Percentiles rank a stretch among this genome's conserved stretches.
phyloP scores from a whole-genome alignment of 1,140 invertebrate species.

The Formica exsecta region DNA sequence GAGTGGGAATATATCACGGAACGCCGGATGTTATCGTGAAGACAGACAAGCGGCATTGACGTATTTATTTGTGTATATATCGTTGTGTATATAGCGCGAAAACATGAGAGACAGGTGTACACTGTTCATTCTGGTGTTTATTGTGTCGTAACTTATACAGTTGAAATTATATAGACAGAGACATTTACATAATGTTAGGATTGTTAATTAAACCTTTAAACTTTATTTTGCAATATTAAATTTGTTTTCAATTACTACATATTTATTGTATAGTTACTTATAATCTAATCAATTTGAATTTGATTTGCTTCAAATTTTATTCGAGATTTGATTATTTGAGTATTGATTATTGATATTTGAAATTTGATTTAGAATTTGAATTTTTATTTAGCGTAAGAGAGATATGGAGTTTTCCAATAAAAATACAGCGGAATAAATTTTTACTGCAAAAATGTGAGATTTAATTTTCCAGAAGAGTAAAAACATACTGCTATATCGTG shows the following conservation, averaged over 20 bases:
- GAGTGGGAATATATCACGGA: conserved; percentile 33
- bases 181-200: neutral
- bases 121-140: neutral
- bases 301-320: neutral
- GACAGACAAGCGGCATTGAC: neutral
- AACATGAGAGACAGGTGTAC: neutral
- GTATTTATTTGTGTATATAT: conserved; percentile 11
- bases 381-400: neutral
- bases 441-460: neutral
- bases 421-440: neutral
- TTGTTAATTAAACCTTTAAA: neutral
- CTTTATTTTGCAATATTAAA: neutral
- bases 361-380: neutral
- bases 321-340: conserved; percentile 2
- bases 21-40: conserved; percentile 9
- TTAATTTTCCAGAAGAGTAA: neutral
- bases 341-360: neutral
- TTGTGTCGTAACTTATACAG: neutral
- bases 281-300: neutral
- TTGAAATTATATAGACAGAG: neutral
- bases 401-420: neutral
- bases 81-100: neutral
- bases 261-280: neutral
- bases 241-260: neutral
- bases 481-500: neutral